phyloP scores from a whole-genome alignment of 2,113 vertebrate species.

The Felis chaus region DNA sequence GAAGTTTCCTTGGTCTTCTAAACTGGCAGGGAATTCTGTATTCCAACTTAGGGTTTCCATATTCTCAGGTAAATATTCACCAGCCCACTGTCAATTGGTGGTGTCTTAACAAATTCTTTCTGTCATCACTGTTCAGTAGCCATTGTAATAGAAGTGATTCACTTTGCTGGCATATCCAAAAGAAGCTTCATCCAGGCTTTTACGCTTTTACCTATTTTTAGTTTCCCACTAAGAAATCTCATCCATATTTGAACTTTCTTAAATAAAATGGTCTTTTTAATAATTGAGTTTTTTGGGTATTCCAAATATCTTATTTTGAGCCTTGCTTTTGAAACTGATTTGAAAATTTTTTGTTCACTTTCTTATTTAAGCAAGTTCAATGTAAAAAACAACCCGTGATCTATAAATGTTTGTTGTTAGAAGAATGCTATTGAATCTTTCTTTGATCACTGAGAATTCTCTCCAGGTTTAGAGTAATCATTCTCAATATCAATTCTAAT shows the following conservation, averaged over 20 bases:
- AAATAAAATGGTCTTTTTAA: background rate
- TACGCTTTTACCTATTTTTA: background rate
- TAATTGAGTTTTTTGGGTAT: background rate
- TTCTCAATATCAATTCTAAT: background rate
- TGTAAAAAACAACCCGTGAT: background rate
- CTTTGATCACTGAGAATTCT: conserved; percentile 11
- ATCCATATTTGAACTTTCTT: background rate
- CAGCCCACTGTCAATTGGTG: background rate
- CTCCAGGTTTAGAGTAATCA: background rate
- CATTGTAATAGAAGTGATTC: background rate
- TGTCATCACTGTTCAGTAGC: background rate
- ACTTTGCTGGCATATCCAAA: background rate
- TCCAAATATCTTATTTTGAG: conserved; percentile 7
- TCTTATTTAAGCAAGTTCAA: background rate
- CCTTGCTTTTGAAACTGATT: background rate
- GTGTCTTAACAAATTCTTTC: background rate
- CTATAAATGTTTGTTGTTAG: background rate
- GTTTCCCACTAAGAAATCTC: background rate
- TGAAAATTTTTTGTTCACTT: background rate
- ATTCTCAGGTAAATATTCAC: background rate
- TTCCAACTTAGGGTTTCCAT: background rate
- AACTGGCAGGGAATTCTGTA: background rate
- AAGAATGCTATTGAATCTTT: background rate
- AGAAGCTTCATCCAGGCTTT: background rate
- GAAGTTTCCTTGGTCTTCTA: background rate